phyloP scores from a whole-genome alignment of 1,140 invertebrate genomes.

The Bombus soroeensis region DNA sequence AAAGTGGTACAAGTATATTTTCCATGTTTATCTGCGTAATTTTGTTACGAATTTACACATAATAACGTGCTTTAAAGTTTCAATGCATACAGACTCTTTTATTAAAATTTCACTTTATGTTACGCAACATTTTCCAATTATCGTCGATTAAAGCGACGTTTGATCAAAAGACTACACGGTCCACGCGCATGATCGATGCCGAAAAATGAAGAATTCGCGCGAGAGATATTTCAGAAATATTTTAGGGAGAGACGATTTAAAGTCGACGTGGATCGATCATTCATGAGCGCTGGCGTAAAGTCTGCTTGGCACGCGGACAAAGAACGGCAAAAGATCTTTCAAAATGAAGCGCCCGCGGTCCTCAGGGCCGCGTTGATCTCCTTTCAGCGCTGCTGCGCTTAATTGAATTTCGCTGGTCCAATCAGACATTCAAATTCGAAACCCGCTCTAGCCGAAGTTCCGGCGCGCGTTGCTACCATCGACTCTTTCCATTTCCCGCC shows the following conservation, averaged over 20 bases:
- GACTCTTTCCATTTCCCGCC: constrained; percentile 67
- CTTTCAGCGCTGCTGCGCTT: constrained; percentile 55
- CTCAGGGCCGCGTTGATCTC: constrained; percentile 42
- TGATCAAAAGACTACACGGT: too few relatives aligned
- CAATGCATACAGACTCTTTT: not conserved
- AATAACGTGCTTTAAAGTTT: too few relatives aligned
- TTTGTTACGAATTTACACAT: not conserved
- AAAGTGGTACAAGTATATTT: not conserved
- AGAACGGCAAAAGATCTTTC: constrained; percentile 43
- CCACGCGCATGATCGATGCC: too few relatives aligned
- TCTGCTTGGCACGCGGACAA: constrained; percentile 40
- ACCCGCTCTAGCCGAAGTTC: constrained; percentile 21
- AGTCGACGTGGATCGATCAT: constrained; percentile 3
- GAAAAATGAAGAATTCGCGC: not conserved
- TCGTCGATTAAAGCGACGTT: too few relatives aligned
- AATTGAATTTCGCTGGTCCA: constrained; percentile 75
- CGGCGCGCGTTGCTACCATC: constrained; percentile 43
- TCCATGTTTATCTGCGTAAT: not conserved
- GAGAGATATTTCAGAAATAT: not conserved
- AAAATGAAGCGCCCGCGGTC: constrained; percentile 47
- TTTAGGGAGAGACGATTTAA: not conserved
- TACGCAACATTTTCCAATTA: not conserved
- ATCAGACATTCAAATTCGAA: constrained; percentile 77
- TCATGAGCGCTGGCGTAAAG: constrained; percentile 22
- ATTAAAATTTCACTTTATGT: not conserved